Conservation (phyloP, 2,888 invertebrate genomes). For the Helicoverpa assulta region DNA sequence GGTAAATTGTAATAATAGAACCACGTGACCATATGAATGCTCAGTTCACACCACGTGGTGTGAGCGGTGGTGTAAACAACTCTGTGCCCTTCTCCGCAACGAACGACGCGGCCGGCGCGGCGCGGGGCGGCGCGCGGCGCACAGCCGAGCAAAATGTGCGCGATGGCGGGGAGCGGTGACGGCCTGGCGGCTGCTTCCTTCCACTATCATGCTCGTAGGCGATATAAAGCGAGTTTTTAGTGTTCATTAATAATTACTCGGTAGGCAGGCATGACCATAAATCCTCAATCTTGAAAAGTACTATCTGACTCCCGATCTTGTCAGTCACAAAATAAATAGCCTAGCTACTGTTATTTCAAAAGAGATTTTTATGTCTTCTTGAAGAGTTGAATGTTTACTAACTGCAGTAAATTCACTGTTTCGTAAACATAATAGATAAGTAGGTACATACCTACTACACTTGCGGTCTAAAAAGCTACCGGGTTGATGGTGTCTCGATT, state of each 20-base stretch:
- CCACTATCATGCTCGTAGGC: constrained; percentile 33
- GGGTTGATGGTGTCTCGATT: background rate
- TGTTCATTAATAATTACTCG: constrained; percentile 23
- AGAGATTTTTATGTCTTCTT: no score
- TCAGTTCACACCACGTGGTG: constrained; percentile 85
- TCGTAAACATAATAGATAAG: background rate
- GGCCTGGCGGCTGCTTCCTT: constrained; percentile 38
- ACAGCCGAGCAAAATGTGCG: constrained; percentile 50
- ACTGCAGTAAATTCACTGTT: background rate
- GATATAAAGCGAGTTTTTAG: constrained; percentile 22
- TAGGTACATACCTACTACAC: no score
- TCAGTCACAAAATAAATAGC: background rate
- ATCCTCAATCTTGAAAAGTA: constrained; percentile 6
- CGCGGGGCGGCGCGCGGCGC: constrained; percentile 40
- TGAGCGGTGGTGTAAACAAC: constrained; percentile 83
- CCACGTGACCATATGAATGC: constrained; percentile 83
- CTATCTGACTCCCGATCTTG: background rate
- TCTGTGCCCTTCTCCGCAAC: constrained; percentile 74
- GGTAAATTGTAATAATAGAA: constrained; percentile 74
- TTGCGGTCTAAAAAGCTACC: background rate
- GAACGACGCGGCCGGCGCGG: constrained; percentile 62
- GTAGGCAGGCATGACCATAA: background rate
- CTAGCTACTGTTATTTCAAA: no score
- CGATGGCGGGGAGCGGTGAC: constrained; percentile 40
- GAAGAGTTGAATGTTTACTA: no score